Conservation (phyloP, 2,888 invertebrate genomes). For the Piscicola geometra region DNA sequence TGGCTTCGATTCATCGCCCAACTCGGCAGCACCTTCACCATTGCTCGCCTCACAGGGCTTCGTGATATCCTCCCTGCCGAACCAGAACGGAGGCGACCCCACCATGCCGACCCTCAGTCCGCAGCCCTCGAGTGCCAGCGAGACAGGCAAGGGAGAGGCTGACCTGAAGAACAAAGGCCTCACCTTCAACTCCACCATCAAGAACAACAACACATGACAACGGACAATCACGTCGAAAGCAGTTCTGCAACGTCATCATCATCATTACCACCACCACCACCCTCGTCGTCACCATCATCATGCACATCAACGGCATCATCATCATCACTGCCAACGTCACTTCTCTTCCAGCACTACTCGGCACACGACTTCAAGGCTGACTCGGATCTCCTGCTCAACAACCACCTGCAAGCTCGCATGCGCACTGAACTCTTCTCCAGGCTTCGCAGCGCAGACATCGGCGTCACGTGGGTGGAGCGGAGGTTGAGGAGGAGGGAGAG, state of each 20-base stretch:
- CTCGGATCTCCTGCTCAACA: not conserved
- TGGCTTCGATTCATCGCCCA: constrained; percentile 58
- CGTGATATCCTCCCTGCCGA: constrained; percentile 56
- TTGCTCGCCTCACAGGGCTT: constrained; percentile 67
- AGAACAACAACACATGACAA: not conserved
- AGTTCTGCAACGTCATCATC: not conserved
- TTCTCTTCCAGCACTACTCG: constrained; percentile 2
- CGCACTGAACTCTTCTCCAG: not conserved
- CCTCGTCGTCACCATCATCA: too few species aligned
- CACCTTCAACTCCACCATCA: not conserved
- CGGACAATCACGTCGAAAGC: not conserved
- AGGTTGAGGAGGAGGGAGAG: constrained; percentile 11
- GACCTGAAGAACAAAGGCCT: constrained; percentile 22
- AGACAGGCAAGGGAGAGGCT: constrained; percentile 38
- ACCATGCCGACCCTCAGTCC: constrained; percentile 71
- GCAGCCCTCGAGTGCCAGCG: constrained; percentile 57
- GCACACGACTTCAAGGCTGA: constrained; percentile 3
- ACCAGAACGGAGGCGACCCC: constrained; percentile 57
- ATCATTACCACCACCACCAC: too few species aligned
- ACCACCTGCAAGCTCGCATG: not conserved
- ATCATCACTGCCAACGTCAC: not conserved
- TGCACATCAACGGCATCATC: too few species aligned
- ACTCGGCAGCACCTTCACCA: constrained; percentile 68
- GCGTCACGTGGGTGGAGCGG: constrained; percentile 25
- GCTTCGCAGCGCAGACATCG: constrained; percentile 13